phyloP scores from a whole-genome alignment of 1,140 invertebrate species.

The Tetramorium parvispinum region DNA sequence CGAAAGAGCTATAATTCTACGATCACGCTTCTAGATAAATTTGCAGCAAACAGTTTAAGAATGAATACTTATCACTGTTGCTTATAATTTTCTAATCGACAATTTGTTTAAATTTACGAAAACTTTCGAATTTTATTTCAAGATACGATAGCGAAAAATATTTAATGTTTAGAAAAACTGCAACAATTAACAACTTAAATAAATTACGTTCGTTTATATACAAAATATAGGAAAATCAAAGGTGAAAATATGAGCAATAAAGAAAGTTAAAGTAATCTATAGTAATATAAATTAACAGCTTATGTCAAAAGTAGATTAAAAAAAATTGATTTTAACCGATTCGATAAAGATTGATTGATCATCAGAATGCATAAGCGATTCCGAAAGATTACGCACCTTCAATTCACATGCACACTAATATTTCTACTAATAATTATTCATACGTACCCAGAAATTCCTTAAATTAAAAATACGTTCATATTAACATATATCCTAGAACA shows the following conservation, averaged over 20 bases:
- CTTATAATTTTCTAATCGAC: not conserved
- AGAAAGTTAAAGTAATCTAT: too few relatives aligned
- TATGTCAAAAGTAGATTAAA: not conserved
- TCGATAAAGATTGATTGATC: not conserved
- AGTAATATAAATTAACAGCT: too few relatives aligned
- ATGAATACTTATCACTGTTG: not conserved
- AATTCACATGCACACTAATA: not conserved
- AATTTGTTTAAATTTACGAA: not conserved
- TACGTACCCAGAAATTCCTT: not conserved
- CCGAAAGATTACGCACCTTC: too few relatives aligned
- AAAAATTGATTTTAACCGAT: not conserved
- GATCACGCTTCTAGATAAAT: not conserved
- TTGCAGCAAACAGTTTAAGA: not conserved
- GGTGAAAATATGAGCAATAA: too few relatives aligned
- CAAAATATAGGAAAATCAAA: too few relatives aligned
- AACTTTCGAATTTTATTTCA: not conserved
- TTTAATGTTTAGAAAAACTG: too few relatives aligned
- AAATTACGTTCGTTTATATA: too few relatives aligned
- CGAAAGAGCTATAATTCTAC: conserved; percentile 1
- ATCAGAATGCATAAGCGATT: not conserved
- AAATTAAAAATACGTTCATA: not conserved
- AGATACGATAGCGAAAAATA: not conserved
- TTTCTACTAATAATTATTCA: not conserved
- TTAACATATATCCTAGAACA: not conserved
- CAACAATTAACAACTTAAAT: too few relatives aligned